A percentile compares a stretch with the other conserved stretches of the same genome.
phyloP scores from a whole-genome alignment of 2,797 vertebrate genomes.

The Fundulus diaphanus region DNA sequence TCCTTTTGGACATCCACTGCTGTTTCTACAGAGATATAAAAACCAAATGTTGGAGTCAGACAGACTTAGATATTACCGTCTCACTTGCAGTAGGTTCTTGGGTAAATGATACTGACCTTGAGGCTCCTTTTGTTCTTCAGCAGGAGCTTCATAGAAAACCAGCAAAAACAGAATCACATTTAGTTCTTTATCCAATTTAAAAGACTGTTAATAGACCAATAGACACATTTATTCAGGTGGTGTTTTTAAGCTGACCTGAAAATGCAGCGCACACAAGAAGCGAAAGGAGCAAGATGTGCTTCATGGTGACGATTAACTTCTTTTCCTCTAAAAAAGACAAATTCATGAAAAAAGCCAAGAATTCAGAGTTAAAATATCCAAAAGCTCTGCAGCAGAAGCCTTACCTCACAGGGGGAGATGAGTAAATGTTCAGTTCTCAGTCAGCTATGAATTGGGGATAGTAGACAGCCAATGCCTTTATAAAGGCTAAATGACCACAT shows the following conservation, averaged over 20 bases:
- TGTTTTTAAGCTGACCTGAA: slow-evolving; percentile 23
- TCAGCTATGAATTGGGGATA: too few species aligned
- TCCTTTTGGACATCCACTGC: neutral
- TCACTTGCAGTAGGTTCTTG: neutral
- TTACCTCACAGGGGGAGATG: too few species aligned
- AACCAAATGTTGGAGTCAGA: slow-evolving; percentile 12
- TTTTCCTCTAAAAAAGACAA: neutral
- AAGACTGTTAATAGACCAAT: neutral
- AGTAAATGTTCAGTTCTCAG: too few species aligned
- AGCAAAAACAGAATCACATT: neutral
- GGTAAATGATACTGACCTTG: slow-evolving; percentile 22
- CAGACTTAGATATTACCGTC: neutral
- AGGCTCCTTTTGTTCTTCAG: slow-evolving; percentile 21
- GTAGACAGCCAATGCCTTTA: too few species aligned
- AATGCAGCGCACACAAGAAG: slow-evolving; percentile 28
- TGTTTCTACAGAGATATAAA: slow-evolving; percentile 16
- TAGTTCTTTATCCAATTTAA: neutral
- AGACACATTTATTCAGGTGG: neutral
- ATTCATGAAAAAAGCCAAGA: too few species aligned
- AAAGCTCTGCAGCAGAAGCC: too few species aligned
- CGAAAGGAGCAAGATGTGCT: slow-evolving; percentile 21
- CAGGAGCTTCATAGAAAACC: slow-evolving; percentile 29
- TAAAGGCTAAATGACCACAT: too few species aligned
- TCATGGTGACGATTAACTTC: slow-evolving; percentile 18
- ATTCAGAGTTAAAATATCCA: too few species aligned